Evolutionary conservation across 1,140 invertebrate genomes (phyloP), one percentile per base, ranked within the genome.

Genomic region (Pinna nobilis): DNA sequence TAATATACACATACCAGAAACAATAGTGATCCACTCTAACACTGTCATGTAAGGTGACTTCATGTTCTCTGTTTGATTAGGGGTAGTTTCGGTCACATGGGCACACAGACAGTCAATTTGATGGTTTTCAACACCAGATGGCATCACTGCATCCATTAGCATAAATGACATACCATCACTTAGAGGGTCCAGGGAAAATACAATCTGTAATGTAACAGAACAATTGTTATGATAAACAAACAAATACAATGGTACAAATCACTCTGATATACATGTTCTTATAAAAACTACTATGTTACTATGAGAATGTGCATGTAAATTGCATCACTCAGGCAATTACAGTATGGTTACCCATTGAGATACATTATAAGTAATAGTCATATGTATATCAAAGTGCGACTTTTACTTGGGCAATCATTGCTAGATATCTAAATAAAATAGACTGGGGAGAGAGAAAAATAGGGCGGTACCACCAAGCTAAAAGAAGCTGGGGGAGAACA

Each of bases 11-110:
- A 70, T 78, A 90, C 89, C 86, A 84, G 88, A 85, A 1, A 61
- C 69, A 35, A 91, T 79, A 15, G 88, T 89, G 23, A 90, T 50
- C 91, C 91, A 91, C 51, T 90, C 87, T 3, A 91, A 30, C 0
- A 90, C 74, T 30, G 85, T 88, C 6, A 89, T 78, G 82, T 88
- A 89, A 53, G 80, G 78, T 9, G 81, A 70, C 32, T 60, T 70
- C 49, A 82, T 78, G 32, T 78, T 81, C 15, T 85, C 80, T 44
- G 83, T 83, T 30, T 77, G 72, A 25, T 85, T 81, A 9, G 78
- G 74, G n/a, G 73, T 79, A 15, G 77, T 51, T 67, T 86, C 83
- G 35, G 83, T 79, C 7, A 89, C 86, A 69, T 87, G 81, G 7
- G 81, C 74, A 67, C 90, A 74, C 35, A 89, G 70, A 59, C 79